These are phyloP conservation scores for Euschistus heros DNA, from an alignment of 1,140 invertebrate genomes.

Conservation along the genomic window DNA sequence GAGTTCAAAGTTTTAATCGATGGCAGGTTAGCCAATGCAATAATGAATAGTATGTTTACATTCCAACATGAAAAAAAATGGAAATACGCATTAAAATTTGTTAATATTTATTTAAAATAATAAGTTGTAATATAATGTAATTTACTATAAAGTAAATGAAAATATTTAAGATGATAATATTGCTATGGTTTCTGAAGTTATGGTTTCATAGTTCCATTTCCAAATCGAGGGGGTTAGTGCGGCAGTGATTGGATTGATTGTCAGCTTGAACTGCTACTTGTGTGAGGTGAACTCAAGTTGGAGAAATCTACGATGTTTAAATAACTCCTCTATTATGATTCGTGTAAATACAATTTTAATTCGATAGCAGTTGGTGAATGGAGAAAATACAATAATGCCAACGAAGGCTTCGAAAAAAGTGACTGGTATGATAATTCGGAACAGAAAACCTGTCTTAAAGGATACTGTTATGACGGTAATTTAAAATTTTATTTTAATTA, in stretches of 20 bases:
- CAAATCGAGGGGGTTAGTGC: slow-evolving; percentile 4
- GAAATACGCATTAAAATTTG: no score
- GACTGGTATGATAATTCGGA: slow-evolving; percentile 57
- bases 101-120: no score
- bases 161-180: no score
- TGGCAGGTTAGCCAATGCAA: no score
- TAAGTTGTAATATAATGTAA: no score
- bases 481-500: slow-evolving; percentile 22
- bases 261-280: slow-evolving; percentile 8
- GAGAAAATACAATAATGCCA: slow-evolving; percentile 38
- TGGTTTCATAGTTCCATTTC: no score
- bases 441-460: slow-evolving; percentile 58
- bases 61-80: no score
- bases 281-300: neutral
- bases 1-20: no score
- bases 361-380: slow-evolving; percentile 5
- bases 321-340: neutral
- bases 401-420: slow-evolving; percentile 48
- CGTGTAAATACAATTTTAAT: neutral
- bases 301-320: neutral
- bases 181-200: no score
- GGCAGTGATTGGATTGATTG: slow-evolving; percentile 16
- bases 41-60: no score
- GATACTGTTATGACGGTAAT: slow-evolving; percentile 61
- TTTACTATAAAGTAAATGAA: no score